phyloP scores from a whole-genome alignment of 2,797 vertebrate genomes.

The Hapalemur alaotrensis region DNA sequence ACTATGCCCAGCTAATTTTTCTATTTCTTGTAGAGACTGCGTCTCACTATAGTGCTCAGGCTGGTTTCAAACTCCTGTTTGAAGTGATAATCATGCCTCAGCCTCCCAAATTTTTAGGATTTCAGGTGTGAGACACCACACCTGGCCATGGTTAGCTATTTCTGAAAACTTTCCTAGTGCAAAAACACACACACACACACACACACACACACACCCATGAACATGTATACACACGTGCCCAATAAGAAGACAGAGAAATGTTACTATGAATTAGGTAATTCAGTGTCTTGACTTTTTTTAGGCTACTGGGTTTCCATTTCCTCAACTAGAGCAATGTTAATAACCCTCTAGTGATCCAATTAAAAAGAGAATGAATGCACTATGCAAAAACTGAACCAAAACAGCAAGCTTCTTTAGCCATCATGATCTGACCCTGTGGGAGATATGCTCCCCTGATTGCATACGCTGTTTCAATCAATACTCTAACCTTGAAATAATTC shows the following conservation, averaged over 20 bases:
- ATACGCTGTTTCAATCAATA: background rate
- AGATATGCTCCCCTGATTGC: background rate
- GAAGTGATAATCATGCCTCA: background rate
- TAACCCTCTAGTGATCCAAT: constrained; percentile 58
- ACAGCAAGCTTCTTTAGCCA: constrained; percentile 13
- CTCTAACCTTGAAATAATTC: constrained; percentile 19
- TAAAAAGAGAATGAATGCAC: constrained; percentile 56
- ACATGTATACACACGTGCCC: background rate
- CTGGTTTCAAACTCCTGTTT: background rate
- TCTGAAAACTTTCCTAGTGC: background rate
- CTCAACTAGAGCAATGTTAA: constrained; percentile 51
- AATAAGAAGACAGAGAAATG: background rate
- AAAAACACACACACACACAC: background rate
- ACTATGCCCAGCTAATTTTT: background rate
- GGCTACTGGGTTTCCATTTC: constrained; percentile 36
- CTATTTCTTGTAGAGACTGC: background rate
- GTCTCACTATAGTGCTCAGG: background rate
- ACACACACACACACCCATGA: background rate
- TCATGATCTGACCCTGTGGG: background rate
- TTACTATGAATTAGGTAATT: constrained; percentile 32
- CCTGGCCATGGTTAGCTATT: background rate
- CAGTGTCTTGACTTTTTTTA: constrained; percentile 50
- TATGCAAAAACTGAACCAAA: constrained; percentile 42
- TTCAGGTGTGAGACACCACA: background rate
- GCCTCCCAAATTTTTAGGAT: background rate